Percentiles rank a stretch among this genome's conserved stretches.
These are phyloP conservation scores for Enteromius treurensis DNA, from an alignment of 2,797 vertebrate species.

Conservation along the genomic window DNA sequence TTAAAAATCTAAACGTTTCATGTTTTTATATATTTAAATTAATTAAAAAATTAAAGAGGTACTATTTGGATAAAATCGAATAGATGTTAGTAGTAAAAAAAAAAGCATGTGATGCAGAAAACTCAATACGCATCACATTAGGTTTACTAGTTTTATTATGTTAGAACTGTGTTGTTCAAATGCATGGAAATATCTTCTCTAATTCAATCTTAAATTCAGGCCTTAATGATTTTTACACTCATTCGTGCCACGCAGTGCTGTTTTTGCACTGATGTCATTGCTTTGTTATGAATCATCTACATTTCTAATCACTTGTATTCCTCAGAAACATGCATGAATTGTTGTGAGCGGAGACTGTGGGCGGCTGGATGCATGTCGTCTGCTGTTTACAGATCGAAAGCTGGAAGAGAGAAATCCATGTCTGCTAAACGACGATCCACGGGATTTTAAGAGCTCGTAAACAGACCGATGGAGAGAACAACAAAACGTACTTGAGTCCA, in stretches of 20 bases:
- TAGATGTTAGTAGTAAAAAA: not conserved
- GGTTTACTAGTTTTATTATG: not conserved
- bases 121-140: not conserved
- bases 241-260: not conserved
- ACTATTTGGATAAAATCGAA: not conserved
- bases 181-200: not conserved
- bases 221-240: not conserved
- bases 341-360: not conserved
- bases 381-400: not conserved
- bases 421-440: not conserved
- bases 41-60: too few species aligned
- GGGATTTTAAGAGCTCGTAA: not conserved
- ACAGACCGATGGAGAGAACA: not conserved
- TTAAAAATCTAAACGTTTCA: too few species aligned
- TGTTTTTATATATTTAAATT: too few species aligned
- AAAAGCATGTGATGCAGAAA: not conserved
- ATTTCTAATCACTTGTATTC: not conserved
- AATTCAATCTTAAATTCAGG: not conserved
- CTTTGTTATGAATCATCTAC: not conserved
- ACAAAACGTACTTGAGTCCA: rapidly evolving
- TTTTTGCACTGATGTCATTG: not conserved
- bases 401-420: not conserved
- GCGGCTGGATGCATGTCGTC: not conserved
- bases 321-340: not conserved
- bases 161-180: not conserved